Conservation (phyloP, 2,797 vertebrate species). For the Myotis planiceps region DNA sequence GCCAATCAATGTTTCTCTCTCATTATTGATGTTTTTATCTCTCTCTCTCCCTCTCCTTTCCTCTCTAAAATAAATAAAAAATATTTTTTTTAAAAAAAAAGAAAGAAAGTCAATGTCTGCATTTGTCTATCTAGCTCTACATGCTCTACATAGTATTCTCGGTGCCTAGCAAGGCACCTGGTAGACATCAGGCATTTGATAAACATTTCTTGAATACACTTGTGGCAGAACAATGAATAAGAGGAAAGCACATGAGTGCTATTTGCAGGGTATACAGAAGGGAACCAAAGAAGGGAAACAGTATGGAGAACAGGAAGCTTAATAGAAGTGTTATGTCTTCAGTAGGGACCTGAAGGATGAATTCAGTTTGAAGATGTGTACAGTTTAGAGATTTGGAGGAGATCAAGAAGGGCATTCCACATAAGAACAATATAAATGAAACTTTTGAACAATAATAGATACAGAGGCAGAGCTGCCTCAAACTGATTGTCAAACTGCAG, state of each 20-base stretch:
- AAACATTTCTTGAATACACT: not conserved
- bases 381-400: not conserved
- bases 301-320: not conserved
- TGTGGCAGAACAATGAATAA: not conserved
- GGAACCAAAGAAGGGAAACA: not conserved
- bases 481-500: too few species aligned
- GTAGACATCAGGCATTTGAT: not conserved
- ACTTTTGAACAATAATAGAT: too few species aligned
- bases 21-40: too few species aligned
- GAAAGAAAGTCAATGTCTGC: not conserved
- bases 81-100: not conserved
- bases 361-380: not conserved
- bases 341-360: not conserved
- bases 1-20: too few species aligned
- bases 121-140: not conserved
- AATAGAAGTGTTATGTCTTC: not conserved
- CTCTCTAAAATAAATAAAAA: too few species aligned
- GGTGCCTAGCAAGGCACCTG: not conserved
- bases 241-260: not conserved
- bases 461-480: too few species aligned
- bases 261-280: not conserved
- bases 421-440: not conserved
- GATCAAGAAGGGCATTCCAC: not conserved
- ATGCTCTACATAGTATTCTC: not conserved
- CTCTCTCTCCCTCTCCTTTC: too few species aligned